Conservation (phyloP, 2,888 invertebrate species). For the Dolichopus griseipennis region DNA sequence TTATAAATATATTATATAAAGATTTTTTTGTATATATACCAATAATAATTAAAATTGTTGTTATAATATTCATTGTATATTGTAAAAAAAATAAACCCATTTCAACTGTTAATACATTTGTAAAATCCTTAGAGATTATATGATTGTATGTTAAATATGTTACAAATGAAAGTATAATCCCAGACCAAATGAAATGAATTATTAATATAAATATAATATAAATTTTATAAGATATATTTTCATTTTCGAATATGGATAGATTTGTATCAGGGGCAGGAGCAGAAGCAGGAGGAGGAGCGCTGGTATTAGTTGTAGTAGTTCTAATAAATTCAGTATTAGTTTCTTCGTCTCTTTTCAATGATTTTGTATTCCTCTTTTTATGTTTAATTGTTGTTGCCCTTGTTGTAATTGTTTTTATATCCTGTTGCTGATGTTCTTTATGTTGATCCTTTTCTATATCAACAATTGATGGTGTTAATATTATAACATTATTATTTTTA, state of each 20-base stretch:
- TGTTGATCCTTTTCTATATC: background rate
- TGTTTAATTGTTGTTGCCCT: background rate
- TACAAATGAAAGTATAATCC: background rate
- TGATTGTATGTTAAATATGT: background rate
- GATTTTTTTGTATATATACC: background rate
- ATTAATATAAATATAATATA: background rate
- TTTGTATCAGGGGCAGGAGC: too few relatives aligned
- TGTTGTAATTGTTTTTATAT: background rate
- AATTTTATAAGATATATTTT: background rate
- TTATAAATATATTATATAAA: background rate
- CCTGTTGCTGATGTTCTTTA: background rate
- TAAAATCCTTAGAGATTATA: background rate
- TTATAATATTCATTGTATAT: background rate
- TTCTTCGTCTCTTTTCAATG: too few relatives aligned
- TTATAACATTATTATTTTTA: background rate
- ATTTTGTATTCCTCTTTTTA: background rate
- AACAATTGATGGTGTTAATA: background rate
- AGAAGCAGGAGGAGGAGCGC: too few relatives aligned
- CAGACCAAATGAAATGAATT: slow-evolving; percentile 1
- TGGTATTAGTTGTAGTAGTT: too few relatives aligned
- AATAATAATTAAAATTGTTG: background rate
- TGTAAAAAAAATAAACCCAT: background rate
- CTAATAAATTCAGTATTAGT: too few relatives aligned
- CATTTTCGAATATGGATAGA: too few relatives aligned
- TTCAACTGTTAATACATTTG: slow-evolving; percentile 1